Conservation (phyloP, 2,888 invertebrate species). For the Acanthacorydalis orientalis region DNA sequence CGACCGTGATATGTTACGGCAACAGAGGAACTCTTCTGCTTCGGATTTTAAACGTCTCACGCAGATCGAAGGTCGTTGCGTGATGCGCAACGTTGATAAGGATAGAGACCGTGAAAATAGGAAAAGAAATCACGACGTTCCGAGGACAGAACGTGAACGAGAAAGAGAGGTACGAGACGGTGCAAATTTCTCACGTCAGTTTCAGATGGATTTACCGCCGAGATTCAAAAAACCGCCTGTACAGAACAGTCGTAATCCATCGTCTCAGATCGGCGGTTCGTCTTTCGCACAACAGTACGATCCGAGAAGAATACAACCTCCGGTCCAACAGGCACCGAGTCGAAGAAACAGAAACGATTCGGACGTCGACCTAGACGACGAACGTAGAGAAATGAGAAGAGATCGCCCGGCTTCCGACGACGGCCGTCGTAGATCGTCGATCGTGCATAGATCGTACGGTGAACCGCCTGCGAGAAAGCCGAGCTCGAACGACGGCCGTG, state of each 20-base stretch:
- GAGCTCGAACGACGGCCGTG: conserved; percentile 18
- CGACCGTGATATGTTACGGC: conserved; percentile 5
- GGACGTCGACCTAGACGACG: conserved; percentile 17
- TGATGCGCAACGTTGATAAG: conserved; percentile 20
- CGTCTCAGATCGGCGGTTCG: conserved; percentile 10
- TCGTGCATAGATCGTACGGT: conserved; percentile 17
- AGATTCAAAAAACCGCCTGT: conserved; percentile 41
- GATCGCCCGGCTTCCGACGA: conserved; percentile 14
- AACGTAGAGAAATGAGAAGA: conserved; percentile 16
- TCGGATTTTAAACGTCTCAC: conserved; percentile 23
- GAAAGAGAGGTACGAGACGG: conserved; percentile 23
- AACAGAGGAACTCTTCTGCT: background rate
- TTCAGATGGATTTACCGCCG: conserved; percentile 72
- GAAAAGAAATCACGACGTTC: conserved; percentile 11
- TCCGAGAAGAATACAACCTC: conserved; percentile 14
- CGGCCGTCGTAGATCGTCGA: conserved; percentile 16
- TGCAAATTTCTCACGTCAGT: conserved; percentile 51
- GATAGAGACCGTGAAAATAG: conserved; percentile 22
- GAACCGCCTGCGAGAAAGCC: conserved; percentile 15
- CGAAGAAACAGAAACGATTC: conserved; percentile 10
- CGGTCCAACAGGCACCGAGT: background rate
- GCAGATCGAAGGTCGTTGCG: conserved; percentile 24
- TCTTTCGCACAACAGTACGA: conserved; percentile 19
- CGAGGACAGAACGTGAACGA: conserved; percentile 17
- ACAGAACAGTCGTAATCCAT: conserved; percentile 3